Conservation (phyloP, 2,113 vertebrate genomes). For the Phrynosoma blainvillii region DNA sequence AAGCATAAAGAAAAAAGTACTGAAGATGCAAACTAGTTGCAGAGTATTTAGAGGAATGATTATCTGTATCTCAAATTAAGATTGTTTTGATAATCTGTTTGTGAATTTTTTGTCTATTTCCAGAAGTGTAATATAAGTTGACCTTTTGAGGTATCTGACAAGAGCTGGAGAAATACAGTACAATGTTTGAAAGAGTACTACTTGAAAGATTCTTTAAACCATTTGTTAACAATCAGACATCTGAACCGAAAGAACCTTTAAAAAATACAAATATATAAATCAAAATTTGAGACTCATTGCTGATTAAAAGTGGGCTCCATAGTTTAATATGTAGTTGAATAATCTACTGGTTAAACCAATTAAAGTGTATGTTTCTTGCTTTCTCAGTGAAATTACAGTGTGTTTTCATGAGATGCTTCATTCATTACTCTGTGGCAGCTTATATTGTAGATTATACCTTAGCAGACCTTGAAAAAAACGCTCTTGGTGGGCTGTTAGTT, state of each 20-base stretch:
- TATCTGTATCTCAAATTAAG: not conserved
- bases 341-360: not conserved
- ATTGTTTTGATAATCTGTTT: not conserved
- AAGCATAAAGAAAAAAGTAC: not conserved
- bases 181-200: not conserved
- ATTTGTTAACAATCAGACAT: not conserved
- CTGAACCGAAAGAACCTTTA: not conserved
- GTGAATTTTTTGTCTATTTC: not conserved
- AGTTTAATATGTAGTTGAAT: not conserved
- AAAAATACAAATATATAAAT: too few relatives aligned
- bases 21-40: not conserved
- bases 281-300: not conserved
- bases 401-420: not conserved
- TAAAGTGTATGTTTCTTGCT: not conserved
- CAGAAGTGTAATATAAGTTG: not conserved
- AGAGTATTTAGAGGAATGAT: not conserved
- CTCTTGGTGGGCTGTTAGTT: too few relatives aligned
- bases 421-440: not conserved
- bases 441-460: too few relatives aligned
- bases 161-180: not conserved
- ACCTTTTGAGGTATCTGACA: not conserved
- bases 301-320: not conserved
- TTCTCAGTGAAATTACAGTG: not conserved
- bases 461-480: too few relatives aligned
- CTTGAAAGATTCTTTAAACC: too few relatives aligned